A percentile compares a stretch with the other conserved stretches of the same genome.
These are phyloP conservation scores for Adela reaumurella DNA, from an alignment of 2,888 invertebrate species.

Conservation along the genomic window DNA sequence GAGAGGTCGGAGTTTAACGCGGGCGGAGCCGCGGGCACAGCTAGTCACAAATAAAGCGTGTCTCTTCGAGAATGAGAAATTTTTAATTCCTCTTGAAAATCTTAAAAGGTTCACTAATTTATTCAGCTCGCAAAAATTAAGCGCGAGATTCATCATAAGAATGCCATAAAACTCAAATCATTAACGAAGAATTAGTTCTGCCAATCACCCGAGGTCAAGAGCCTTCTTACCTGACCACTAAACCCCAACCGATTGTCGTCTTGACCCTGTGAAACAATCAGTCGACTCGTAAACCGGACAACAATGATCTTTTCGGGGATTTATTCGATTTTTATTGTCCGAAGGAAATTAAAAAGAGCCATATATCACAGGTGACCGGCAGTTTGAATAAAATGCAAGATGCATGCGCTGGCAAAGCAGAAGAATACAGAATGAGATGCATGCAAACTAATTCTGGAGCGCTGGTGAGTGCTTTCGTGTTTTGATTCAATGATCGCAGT, in stretches of 20 bases:
- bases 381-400: background rate
- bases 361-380: slow-evolving; percentile 9
- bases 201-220: background rate
- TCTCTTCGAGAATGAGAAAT: too few species aligned
- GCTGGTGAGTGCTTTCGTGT: too few species aligned
- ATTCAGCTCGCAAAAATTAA: too few species aligned
- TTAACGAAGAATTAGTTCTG: background rate
- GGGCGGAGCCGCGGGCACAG: too few species aligned
- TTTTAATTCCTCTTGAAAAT: too few species aligned
- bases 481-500: too few species aligned
- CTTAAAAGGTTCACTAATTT: too few species aligned
- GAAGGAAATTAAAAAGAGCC: slow-evolving; percentile 29
- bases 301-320: slow-evolving; percentile 26
- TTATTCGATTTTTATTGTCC: slow-evolving; percentile 33
- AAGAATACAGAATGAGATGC: background rate
- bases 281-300: slow-evolving; percentile 8
- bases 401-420: background rate
- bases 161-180: background rate
- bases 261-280: background rate
- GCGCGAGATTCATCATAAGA: background rate
- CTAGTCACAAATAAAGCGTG: too few species aligned
- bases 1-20: too few species aligned
- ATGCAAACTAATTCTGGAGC: too few species aligned
- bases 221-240: background rate
- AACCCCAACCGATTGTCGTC: background rate